Conservation (phyloP, 2,113 vertebrate species). For the Montifringilla adamsi region DNA sequence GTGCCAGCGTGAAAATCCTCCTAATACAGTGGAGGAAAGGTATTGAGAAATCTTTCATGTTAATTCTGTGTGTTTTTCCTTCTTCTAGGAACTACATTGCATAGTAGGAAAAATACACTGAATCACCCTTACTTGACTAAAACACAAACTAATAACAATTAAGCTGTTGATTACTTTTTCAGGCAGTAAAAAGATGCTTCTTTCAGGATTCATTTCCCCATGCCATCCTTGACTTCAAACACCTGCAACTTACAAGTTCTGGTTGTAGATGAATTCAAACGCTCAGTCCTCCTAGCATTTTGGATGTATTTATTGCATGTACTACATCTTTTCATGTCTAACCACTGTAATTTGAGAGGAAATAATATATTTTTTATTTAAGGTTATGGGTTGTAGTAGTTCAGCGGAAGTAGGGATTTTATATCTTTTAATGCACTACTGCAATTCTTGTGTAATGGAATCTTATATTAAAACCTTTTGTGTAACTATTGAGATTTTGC, state of each 20-base stretch:
- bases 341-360: conserved; percentile 14
- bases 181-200: background rate
- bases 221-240: background rate
- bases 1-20: background rate
- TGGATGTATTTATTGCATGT: background rate
- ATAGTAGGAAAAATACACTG: background rate
- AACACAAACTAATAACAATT: background rate
- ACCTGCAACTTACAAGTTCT: background rate
- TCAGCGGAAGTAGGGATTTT: background rate
- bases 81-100: background rate
- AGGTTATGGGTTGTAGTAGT: background rate
- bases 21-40: background rate
- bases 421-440: background rate
- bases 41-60: background rate
- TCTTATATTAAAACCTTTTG: background rate
- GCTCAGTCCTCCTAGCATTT: background rate
- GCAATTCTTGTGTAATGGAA: background rate
- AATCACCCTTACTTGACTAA: background rate
- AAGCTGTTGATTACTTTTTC: background rate
- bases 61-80: background rate
- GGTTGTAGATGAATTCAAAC: background rate
- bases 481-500: background rate
- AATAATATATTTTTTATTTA: background rate
- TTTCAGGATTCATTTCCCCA: background rate
- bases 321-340: conserved; percentile 5